These are phyloP conservation scores for Drosophila tristis DNA, from an alignment of 1,140 invertebrate genomes.

Conservation along the genomic window DNA sequence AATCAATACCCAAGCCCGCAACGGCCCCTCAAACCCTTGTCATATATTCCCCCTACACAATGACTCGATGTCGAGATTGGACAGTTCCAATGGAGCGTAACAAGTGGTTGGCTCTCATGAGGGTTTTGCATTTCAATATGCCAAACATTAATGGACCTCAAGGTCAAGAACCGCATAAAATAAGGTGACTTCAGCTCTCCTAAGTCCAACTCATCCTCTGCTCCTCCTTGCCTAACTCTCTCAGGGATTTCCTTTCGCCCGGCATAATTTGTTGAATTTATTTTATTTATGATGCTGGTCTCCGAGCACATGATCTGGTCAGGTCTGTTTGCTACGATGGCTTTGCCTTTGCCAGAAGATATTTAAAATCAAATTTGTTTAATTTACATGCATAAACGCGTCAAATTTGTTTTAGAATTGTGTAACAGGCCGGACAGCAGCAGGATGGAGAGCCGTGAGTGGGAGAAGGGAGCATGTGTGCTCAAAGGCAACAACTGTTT, in stretches of 20 bases:
- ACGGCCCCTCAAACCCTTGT: neutral
- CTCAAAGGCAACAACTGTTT: constrained; percentile 82
- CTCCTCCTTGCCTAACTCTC: neutral
- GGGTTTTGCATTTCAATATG: constrained; percentile 49
- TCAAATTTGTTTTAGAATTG: constrained; percentile 81
- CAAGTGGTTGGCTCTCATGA: constrained; percentile 36
- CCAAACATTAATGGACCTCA: constrained; percentile 59
- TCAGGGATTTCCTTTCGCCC: constrained; percentile 24
- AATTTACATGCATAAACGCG: constrained; percentile 83
- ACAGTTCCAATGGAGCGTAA: constrained; percentile 47
- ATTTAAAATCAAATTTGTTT: constrained; percentile 83
- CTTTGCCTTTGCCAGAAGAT: constrained; percentile 65
- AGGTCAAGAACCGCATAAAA: constrained; percentile 64
- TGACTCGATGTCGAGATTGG: constrained; percentile 40
- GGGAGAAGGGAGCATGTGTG: constrained; percentile 44
- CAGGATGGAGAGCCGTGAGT: constrained; percentile 8
- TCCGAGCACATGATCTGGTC: constrained; percentile 29
- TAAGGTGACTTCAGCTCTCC: constrained; percentile 55
- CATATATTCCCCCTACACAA: constrained; percentile 24
- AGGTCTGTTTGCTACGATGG: constrained; percentile 24
- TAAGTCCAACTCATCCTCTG: constrained; percentile 38
- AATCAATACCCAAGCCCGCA: neutral
- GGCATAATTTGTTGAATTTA: constrained; percentile 43
- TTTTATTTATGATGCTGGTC: constrained; percentile 55
- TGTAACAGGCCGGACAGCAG: constrained; percentile 53